Evolutionary conservation across 2,113 vertebrate species (phyloP).

Genomic region (Scomber scombrus): DNA sequence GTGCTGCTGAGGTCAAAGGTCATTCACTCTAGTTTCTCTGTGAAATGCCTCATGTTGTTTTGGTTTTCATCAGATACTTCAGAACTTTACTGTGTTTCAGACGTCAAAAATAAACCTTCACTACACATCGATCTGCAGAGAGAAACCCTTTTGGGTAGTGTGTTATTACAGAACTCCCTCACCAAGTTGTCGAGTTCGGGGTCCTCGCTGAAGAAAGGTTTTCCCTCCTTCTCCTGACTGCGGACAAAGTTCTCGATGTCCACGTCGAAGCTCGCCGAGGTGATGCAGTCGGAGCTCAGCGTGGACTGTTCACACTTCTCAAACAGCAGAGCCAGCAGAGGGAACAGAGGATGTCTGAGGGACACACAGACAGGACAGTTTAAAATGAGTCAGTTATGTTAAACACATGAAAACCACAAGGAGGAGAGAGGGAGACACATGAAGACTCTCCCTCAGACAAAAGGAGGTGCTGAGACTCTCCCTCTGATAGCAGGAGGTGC

Average conservation of each 20-base stretch:
- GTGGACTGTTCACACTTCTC: slow-evolving; percentile 98
- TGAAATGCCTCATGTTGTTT: slow-evolving; percentile 17
- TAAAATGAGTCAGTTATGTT: no score
- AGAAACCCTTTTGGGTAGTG: no score
- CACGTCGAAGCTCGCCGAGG: slow-evolving; percentile 96
- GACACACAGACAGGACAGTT: neutral
- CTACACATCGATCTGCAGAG: no score
- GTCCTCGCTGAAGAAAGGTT: slow-evolving; percentile 98
- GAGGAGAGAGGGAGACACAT: no score
- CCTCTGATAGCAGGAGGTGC: no score
- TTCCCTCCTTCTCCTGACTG: slow-evolving; percentile 96
- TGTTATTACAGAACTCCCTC: slow-evolving; percentile 48
- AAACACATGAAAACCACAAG: no score
- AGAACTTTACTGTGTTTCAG: neutral
- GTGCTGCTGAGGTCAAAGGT: slow-evolving; percentile 8
- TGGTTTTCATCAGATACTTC: neutral
- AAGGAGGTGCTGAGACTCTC: no score
- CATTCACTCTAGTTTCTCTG: neutral
- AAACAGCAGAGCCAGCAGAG: slow-evolving; percentile 95
- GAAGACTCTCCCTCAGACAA: no score
- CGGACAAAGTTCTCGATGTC: slow-evolving; percentile 98
- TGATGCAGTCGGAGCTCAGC: slow-evolving; percentile 96
- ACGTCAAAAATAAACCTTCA: neutral
- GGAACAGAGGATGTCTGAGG: slow-evolving; percentile 94
- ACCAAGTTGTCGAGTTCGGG: slow-evolving; percentile 98